phyloP scores from a whole-genome alignment of 2,797 vertebrate genomes.

The Alfaro cultratus region DNA sequence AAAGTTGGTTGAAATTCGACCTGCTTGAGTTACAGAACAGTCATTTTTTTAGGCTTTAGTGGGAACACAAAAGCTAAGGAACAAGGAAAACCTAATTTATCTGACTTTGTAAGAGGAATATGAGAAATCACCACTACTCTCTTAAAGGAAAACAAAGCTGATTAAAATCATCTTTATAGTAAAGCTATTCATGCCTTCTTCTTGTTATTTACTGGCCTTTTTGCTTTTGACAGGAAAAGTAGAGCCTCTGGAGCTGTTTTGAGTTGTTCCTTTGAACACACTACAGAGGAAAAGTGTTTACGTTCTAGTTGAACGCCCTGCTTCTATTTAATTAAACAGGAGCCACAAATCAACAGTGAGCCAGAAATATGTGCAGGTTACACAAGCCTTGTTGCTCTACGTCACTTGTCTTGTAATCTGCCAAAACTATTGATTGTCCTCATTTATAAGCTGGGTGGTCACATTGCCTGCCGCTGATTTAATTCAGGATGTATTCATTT shows the following conservation, averaged over 20 bases:
- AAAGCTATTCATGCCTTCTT: conserved; percentile 17
- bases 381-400: background rate
- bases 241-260: conserved; percentile 4
- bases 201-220: conserved; percentile 7
- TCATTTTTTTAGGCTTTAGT: background rate
- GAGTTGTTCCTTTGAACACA: conserved; percentile 19
- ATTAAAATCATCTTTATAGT: background rate
- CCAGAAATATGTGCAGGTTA: background rate
- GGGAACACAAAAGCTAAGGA: background rate
- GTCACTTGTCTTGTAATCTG: conserved; percentile 43
- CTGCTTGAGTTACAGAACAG: background rate
- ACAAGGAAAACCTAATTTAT: background rate
- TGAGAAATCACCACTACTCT: conserved; percentile 5
- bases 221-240: conserved; percentile 16
- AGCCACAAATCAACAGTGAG: conserved; percentile 20
- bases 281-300: conserved; percentile 21
- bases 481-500: conserved; percentile 29
- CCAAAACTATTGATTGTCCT: conserved; percentile 56
- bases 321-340: conserved; percentile 23
- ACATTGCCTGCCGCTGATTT: conserved; percentile 26
- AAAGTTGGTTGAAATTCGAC: background rate
- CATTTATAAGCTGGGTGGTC: conserved; percentile 48
- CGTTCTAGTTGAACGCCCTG: conserved; percentile 10
- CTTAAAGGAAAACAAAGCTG: conserved; percentile 15
- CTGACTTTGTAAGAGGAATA: background rate